A percentile compares a stretch with the other conserved stretches of the same genome.
Conservation (phyloP, 2,888 invertebrate species). For the Mantis religiosa region DNA sequence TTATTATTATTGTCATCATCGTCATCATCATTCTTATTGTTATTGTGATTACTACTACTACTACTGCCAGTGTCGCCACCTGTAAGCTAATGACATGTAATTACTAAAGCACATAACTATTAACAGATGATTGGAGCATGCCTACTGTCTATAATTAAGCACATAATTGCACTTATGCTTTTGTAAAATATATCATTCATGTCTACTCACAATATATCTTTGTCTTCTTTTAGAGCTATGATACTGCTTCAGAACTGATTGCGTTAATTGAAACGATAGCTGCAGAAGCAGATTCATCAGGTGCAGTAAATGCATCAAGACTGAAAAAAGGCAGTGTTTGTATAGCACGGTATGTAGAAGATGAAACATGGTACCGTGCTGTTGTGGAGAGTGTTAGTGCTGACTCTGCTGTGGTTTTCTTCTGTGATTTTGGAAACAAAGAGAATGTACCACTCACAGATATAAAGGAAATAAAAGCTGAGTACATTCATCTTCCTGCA, state of each 20-base stretch:
- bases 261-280: conserved; percentile 39
- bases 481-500: conserved; percentile 6
- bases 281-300: conserved; percentile 13
- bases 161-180: no score
- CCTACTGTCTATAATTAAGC: no score
- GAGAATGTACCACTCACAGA: conserved; percentile 28
- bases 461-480: conserved; percentile 23
- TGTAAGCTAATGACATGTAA: no score
- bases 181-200: no score
- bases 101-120: no score
- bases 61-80: no score
- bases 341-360: conserved; percentile 40
- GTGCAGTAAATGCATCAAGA: not conserved
- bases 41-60: no score
- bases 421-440: conserved; percentile 37
- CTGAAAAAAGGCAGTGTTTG: conserved; percentile 37
- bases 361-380: conserved; percentile 36
- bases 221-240: conserved; percentile 24
- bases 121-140: no score
- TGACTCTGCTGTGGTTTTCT: conserved; percentile 30
- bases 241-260: conserved; percentile 37
- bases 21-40: no score
- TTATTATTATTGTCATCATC: no score
- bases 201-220: not conserved
- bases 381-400: conserved; percentile 24